Conservation (phyloP, 2,888 invertebrate species). For the Campoletis raptor region DNA sequence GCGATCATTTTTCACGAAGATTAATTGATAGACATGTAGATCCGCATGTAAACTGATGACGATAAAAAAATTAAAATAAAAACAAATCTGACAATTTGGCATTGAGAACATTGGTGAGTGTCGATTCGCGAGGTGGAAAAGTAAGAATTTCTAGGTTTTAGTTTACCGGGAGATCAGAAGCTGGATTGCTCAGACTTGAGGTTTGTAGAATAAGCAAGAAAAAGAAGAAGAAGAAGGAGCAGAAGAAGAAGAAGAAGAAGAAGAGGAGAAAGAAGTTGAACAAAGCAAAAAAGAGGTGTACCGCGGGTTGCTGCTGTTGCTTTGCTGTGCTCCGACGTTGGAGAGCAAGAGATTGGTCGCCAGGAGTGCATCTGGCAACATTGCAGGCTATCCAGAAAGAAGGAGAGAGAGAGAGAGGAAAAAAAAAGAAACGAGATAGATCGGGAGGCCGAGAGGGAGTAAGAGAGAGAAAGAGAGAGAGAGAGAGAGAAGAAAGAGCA, state of each 20-base stretch:
- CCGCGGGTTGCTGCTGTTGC: conserved; percentile 46
- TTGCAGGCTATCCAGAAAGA: conserved; percentile 22
- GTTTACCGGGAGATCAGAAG: conserved; percentile 17
- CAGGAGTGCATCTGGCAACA: conserved; percentile 68
- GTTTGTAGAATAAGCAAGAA: conserved; percentile 55
- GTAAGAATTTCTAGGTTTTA: conserved; percentile 32
- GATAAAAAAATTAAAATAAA: background rate
- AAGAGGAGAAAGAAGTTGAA: conserved; percentile 44
- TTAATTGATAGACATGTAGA: background rate
- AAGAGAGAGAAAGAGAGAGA: background rate
- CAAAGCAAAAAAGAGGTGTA: conserved; percentile 62
- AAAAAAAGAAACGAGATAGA: background rate
- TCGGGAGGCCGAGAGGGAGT: background rate
- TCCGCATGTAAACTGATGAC: background rate
- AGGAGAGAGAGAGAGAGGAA: background rate
- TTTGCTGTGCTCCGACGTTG: conserved; percentile 60
- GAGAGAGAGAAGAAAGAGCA: conserved; percentile 6
- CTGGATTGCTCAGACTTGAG: conserved; percentile 30
- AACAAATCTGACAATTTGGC: background rate
- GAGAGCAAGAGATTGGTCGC: conserved; percentile 32
- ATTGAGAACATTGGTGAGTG: background rate
- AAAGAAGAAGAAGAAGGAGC: conserved; percentile 36
- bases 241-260: conserved; percentile 28
- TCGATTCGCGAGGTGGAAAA: background rate
- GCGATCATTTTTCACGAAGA: background rate